phyloP scores from a whole-genome alignment of 1,140 invertebrate genomes.

The Asbolus verrucosus region DNA sequence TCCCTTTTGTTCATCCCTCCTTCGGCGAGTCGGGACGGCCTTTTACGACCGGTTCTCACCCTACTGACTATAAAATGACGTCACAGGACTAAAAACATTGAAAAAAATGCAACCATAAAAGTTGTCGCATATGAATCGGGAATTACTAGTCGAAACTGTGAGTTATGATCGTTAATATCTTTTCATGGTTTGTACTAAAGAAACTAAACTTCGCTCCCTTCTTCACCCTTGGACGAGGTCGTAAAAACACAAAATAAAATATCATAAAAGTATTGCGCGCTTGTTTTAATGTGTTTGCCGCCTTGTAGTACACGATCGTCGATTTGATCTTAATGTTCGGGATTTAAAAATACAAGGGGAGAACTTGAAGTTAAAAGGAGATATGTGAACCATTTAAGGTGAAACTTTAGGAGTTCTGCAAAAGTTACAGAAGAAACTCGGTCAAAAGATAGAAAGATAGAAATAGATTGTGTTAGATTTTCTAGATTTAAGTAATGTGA shows the following conservation, averaged over 20 bases:
- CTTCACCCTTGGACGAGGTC: constrained; percentile 32
- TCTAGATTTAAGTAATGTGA: too few species aligned
- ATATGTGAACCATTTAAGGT: too few species aligned
- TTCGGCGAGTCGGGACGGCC: neutral
- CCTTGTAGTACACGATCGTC: constrained; percentile 26
- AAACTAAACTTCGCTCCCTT: constrained; percentile 23
- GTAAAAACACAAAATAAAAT: constrained; percentile 47
- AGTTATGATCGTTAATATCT: constrained; percentile 54
- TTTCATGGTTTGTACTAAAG: constrained; percentile 36
- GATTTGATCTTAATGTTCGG: constrained; percentile 3
- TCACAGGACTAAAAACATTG: constrained; percentile 45
- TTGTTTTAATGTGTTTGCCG: constrained; percentile 37
- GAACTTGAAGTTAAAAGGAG: too few species aligned
- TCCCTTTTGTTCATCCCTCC: constrained; percentile 15
- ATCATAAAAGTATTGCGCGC: constrained; percentile 28
- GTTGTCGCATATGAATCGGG: constrained; percentile 56
- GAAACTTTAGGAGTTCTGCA: too few species aligned
- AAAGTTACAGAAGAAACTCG: too few species aligned
- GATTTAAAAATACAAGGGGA: too few species aligned
- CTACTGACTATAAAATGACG: constrained; percentile 55
- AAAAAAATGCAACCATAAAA: constrained; percentile 54
- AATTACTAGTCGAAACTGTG: constrained; percentile 58
- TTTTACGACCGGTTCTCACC: constrained; percentile 55
- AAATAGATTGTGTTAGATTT: too few species aligned
- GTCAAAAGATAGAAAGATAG: too few species aligned